phyloP scores from a whole-genome alignment of 1,140 invertebrate genomes.

The Popillia japonica region DNA sequence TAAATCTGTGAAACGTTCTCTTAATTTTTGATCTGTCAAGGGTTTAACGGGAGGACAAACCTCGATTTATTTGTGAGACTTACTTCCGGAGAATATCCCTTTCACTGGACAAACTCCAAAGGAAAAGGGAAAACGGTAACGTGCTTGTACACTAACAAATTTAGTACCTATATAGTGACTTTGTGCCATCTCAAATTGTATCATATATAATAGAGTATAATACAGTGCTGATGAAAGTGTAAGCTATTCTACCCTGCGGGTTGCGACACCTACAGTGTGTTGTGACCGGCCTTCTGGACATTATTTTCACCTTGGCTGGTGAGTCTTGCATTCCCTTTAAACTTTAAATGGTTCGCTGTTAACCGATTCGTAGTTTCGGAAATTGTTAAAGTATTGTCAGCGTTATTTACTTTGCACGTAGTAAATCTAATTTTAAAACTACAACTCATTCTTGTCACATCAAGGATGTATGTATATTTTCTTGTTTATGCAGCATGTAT shows the following conservation, averaged over 20 bases:
- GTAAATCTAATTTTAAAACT: neutral
- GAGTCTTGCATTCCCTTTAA: conserved; percentile 3
- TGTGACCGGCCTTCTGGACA: conserved; percentile 8
- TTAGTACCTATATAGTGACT: conserved; percentile 21
- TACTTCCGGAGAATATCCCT: too few species aligned
- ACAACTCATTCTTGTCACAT: neutral
- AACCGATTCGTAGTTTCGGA: neutral
- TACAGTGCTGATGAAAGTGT: neutral
- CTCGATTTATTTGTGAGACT: too few species aligned
- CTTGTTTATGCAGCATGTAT: neutral
- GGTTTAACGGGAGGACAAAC: too few species aligned
- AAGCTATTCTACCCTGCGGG: neutral
- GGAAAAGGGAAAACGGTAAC: too few species aligned
- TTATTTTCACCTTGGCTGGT: conserved; percentile 25
- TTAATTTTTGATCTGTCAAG: too few species aligned
- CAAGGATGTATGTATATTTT: neutral
- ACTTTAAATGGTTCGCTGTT: neutral
- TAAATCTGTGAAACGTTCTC: too few species aligned
- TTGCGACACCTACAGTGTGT: conserved; percentile 4
- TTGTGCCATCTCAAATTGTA: neutral
- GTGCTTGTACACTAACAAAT: neutral
- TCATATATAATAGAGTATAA: conserved; percentile 3
- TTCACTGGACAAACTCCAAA: too few species aligned
- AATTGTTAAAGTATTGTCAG: neutral
- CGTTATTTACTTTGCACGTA: neutral